Evolutionary conservation across 1,140 invertebrate genomes (phyloP).

Genomic region (Uloborus diversus): DNA sequence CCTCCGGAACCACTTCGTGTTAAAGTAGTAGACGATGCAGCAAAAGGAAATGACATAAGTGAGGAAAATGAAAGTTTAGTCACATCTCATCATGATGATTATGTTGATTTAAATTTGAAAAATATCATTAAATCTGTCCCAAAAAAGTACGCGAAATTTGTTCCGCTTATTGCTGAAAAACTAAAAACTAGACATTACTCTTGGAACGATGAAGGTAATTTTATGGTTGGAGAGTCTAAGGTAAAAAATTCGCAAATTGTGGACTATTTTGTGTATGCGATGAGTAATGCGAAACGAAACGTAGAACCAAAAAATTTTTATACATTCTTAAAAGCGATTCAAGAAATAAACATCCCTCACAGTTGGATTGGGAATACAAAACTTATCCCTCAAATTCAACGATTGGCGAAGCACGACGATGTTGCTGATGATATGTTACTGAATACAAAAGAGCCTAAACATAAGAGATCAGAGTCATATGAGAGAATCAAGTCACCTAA

Average conservation of each 20-base stretch:
- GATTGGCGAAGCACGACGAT: too few species aligned
- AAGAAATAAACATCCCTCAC: neutral
- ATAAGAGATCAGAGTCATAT: too few species aligned
- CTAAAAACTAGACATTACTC: neutral
- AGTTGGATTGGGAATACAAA: too few species aligned
- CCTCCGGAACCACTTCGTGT: neutral
- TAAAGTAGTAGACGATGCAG: neutral
- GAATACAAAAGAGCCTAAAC: too few species aligned
- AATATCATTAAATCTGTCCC: too few species aligned
- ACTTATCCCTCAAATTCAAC: too few species aligned
- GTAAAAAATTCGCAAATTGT: neutral
- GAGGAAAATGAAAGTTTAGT: too few species aligned
- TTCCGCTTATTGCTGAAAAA: slow-evolving; percentile 25
- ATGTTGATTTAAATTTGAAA: too few species aligned
- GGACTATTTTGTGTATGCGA: neutral
- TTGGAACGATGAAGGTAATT: neutral
- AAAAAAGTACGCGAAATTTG: slow-evolving; percentile 21
- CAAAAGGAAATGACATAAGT: neutral
- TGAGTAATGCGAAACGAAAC: neutral
- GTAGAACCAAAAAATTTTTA: neutral
- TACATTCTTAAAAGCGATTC: neutral
- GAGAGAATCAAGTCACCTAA: too few species aligned
- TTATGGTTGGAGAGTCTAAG: neutral
- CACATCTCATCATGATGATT: too few species aligned
- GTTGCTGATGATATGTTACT: too few species aligned